Base-by-base conservation (phyloP, 2,888 invertebrate genomes). In the Agriopis marginaria region DNA sequence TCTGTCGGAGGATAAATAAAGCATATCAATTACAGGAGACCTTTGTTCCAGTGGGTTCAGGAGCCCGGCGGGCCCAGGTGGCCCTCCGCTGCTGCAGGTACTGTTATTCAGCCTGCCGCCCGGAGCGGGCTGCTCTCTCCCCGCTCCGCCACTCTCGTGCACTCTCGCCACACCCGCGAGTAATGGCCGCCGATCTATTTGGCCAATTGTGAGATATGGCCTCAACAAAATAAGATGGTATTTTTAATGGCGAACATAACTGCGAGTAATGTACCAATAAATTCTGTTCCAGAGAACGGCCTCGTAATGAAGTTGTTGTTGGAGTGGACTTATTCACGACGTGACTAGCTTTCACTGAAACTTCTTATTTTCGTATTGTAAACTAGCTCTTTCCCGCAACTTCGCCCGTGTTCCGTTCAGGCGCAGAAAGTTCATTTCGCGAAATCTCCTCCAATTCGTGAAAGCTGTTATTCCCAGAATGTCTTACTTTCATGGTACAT, bases 211-310 rank as follows among this genome's bases (percentile, higher is more conserved):
- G 83, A 86, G 84, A 83, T 85, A 87, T 83, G 77, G 79, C 81
- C 71, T 80, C 81, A 84, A 85, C 86, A 83, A 83, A 87, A 87
- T 82, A 86, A 87, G 86, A 86, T 79, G 83, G 78, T 79, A 79
- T 84, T 86, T 87, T 86, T 87, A 88, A 88, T 85, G 82, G 83
- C 77, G 66, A 74, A 76, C 82, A 84, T 85, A 85, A 84, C 84
- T 81, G 81, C 78, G 80, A 77, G 80, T 81, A 80, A 84, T 81
- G 82, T 77, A 71, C 78, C 72, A 71, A 85, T 86, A 84, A 82
- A 83, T 83, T 75, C 73, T 75, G 72, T 77, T 76, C 79, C 10
- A 74, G 77, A 76, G 81, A 75, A 79, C 76, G 75, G 71, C 73
- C 78, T 78, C 72, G 74, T 81, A 79, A 84, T 80, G 78, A 81